Percentiles rank a stretch among this genome's conserved stretches.
Conservation (phyloP, 2,113 vertebrate species). For the Ciconia stormi region DNA sequence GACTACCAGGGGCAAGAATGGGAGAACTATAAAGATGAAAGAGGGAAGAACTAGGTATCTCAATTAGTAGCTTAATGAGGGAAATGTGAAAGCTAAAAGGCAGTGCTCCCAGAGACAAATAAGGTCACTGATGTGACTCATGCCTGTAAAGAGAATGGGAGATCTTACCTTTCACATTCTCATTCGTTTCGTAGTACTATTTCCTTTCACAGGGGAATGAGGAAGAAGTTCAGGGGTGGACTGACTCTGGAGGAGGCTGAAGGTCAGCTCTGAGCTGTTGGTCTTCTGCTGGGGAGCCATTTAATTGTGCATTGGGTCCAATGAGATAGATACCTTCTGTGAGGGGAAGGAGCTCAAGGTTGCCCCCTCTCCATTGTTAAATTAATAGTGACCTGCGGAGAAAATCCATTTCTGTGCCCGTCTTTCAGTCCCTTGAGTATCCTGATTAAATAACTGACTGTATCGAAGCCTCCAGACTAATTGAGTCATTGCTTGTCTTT, state of each 20-base stretch:
- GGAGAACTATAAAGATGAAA: not conserved
- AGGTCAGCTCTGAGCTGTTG: not conserved
- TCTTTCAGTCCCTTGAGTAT: conserved; percentile 37
- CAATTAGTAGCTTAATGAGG: not conserved
- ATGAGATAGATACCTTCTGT: not conserved
- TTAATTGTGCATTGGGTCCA: not conserved
- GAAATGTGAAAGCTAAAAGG: not conserved
- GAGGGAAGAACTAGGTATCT: not conserved
- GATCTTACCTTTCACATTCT: not conserved
- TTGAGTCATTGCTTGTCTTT: conserved; percentile 12
- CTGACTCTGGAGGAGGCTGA: not conserved
- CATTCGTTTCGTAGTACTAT: not conserved
- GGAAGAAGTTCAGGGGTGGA: not conserved
- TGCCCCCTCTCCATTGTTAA: not conserved
- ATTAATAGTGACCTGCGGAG: conserved; percentile 44
- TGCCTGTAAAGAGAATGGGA: not conserved
- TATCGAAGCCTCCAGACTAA: not conserved
- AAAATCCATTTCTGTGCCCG: conserved; percentile 40
- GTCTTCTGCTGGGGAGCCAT: not conserved
- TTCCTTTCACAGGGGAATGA: not conserved
- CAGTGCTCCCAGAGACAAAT: not conserved
- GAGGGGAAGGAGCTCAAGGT: not conserved
- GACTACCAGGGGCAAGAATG: not conserved
- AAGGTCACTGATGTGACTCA: not conserved
- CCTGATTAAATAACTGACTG: conserved; percentile 39